Percentiles rank a stretch among this genome's conserved stretches.
Conservation (phyloP, 2,113 vertebrate species). For the Mormoops blainvillei region DNA sequence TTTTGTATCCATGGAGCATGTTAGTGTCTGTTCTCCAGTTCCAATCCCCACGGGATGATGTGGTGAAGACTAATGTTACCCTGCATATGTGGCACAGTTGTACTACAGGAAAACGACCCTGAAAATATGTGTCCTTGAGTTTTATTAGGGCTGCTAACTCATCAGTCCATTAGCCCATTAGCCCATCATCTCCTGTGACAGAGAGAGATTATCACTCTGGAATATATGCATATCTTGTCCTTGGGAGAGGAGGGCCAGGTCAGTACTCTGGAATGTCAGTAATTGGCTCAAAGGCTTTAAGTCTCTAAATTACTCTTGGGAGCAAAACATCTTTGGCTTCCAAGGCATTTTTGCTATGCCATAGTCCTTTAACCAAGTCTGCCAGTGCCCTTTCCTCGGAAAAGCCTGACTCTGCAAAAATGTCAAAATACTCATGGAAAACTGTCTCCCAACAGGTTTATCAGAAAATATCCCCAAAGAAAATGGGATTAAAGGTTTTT, state of each 20-base stretch:
- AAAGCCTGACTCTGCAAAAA: not conserved
- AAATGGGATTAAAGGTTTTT: not conserved
- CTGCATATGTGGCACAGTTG: rapidly evolving
- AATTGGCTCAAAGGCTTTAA: not conserved
- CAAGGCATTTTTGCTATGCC: not conserved
- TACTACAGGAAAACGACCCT: not conserved
- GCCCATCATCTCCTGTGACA: not conserved
- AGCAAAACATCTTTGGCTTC: not conserved
- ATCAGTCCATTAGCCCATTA: not conserved
- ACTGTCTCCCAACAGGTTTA: not conserved
- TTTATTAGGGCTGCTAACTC: not conserved
- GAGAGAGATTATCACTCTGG: not conserved
- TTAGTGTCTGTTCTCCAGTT: not conserved
- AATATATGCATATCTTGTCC: not conserved
- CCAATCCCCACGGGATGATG: rapidly evolving
- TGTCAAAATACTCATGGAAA: not conserved
- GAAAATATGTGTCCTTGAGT: not conserved
- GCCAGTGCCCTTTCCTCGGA: not conserved
- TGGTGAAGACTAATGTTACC: not conserved
- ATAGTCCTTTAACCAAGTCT: not conserved
- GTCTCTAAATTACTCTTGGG: not conserved
- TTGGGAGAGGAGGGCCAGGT: not conserved
- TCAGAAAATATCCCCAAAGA: not conserved
- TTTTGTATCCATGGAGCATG: not conserved
- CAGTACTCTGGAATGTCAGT: not conserved